Percentiles rank a stretch among this genome's conserved stretches.
phyloP scores from a whole-genome alignment of 1,140 invertebrate genomes.

The Zaprionus kolodkinae region DNA sequence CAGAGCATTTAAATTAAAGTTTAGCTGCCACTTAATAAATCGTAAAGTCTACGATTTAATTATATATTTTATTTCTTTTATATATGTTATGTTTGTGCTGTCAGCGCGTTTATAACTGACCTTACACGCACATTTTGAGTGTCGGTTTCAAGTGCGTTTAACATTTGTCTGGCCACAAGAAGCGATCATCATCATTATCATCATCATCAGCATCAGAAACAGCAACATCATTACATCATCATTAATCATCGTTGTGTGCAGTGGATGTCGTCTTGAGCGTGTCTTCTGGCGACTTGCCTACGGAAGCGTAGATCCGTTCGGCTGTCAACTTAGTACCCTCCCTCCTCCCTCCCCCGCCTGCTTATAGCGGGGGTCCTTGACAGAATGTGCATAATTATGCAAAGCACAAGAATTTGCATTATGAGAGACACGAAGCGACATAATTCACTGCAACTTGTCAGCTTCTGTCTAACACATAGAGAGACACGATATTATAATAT shows the following conservation, averaged over 20 bases:
- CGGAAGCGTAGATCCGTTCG: slow-evolving; percentile 44
- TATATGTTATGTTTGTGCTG: neutral
- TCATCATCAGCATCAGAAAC: too few relatives aligned
- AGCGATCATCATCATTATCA: neutral
- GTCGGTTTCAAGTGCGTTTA: slow-evolving; percentile 23
- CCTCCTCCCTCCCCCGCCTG: neutral
- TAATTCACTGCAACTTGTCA: slow-evolving; percentile 9
- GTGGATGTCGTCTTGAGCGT: neutral
- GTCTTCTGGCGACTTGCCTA: slow-evolving; percentile 29
- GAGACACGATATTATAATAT: slow-evolving; percentile 9
- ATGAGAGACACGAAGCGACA: slow-evolving; percentile 9
- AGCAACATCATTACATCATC: neutral
- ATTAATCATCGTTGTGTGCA: slow-evolving; percentile 37
- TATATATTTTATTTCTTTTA: neutral
- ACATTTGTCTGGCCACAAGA: slow-evolving; percentile 19
- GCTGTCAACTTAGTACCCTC: slow-evolving; percentile 7
- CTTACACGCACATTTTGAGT: slow-evolving; percentile 43
- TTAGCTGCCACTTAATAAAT: neutral
- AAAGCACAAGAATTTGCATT: slow-evolving; percentile 63
- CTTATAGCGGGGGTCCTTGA: slow-evolving; percentile 20
- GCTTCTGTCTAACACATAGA: slow-evolving; percentile 13
- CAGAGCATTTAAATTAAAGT: neutral
- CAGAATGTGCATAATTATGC: slow-evolving; percentile 29
- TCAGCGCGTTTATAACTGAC: slow-evolving; percentile 15
- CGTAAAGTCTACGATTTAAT: neutral